Conservation (phyloP, 2,113 vertebrate species). For the Ranitomeya imitator region DNA sequence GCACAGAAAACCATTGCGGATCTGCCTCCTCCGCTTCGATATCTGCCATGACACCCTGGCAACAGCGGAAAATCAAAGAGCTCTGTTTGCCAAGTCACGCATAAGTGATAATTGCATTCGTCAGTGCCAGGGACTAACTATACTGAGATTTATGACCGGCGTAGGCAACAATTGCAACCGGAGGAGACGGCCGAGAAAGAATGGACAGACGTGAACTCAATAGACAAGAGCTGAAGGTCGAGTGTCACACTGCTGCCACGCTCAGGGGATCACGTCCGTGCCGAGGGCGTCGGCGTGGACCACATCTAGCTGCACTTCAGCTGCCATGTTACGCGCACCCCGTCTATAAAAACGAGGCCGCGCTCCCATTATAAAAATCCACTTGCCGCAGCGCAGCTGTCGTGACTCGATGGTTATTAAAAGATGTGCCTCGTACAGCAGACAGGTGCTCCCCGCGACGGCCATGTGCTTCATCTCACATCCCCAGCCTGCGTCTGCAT, state of each 20-base stretch:
- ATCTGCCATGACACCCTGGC: conserved; percentile 27
- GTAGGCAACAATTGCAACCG: conserved; percentile 15
- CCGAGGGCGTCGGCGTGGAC: background rate
- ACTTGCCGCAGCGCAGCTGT: conserved; percentile 47
- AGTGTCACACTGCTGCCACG: background rate
- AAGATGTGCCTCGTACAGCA: conserved; percentile 45
- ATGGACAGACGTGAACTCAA: background rate
- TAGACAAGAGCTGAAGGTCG: conserved; percentile 15
- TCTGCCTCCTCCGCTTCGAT: background rate
- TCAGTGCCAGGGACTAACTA: conserved; percentile 34
- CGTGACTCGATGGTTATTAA: conserved; percentile 43
- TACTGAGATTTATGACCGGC: conserved; percentile 27
- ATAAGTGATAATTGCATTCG: background rate
- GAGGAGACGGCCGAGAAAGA: background rate
- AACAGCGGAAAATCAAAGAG: background rate
- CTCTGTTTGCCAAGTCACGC: conserved; percentile 15
- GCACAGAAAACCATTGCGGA: background rate
- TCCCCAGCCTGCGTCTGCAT: background rate
- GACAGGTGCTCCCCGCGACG: conserved; percentile 37
- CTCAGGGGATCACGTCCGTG: background rate
- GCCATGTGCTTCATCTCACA: background rate
- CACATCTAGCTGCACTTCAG: background rate
- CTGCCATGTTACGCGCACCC: background rate
- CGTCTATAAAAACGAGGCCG: background rate
- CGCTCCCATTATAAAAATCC: conserved; percentile 41